Evolutionary conservation across 2,113 vertebrate species (phyloP).

Genomic region (Naja naja): DNA sequence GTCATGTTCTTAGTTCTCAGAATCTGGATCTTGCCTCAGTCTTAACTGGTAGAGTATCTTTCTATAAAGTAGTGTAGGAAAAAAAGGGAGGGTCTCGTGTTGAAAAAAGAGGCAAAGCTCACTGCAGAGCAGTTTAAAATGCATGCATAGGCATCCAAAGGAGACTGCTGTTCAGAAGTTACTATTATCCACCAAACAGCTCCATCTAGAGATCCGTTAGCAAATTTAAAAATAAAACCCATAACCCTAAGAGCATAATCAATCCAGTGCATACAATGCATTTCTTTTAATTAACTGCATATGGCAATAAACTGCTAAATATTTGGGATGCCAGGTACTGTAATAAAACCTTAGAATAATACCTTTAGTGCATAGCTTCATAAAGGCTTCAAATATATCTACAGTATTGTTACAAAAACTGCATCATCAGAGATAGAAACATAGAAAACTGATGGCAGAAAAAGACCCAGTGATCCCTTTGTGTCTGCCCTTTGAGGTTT

Average conservation of each 20-base stretch:
- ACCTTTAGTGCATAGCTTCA: neutral
- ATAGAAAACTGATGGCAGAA: neutral
- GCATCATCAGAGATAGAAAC: neutral
- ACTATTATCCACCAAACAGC: slow-evolving; percentile 58
- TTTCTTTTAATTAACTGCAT: neutral
- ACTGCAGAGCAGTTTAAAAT: slow-evolving; percentile 1
- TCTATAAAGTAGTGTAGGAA: neutral
- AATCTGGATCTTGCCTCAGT: neutral
- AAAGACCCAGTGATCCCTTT: neutral
- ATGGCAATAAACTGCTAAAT: neutral
- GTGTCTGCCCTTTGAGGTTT: neutral
- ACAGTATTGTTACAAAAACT: neutral
- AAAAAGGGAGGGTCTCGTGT: neutral
- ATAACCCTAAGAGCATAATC: neutral
- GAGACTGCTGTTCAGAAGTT: neutral
- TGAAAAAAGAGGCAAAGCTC: neutral
- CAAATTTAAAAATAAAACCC: neutral
- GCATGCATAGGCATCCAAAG: neutral
- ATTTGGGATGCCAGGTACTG: neutral
- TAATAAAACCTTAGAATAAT: neutral
- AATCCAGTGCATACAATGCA: neutral
- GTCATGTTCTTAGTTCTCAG: neutral
- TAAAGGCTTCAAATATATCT: neutral
- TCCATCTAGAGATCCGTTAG: slow-evolving; percentile 67
- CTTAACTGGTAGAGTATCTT: neutral